Percentiles rank a stretch among this genome's conserved stretches.
phyloP scores from a whole-genome alignment of 2,888 invertebrate species.

The Drosophila colorata region DNA sequence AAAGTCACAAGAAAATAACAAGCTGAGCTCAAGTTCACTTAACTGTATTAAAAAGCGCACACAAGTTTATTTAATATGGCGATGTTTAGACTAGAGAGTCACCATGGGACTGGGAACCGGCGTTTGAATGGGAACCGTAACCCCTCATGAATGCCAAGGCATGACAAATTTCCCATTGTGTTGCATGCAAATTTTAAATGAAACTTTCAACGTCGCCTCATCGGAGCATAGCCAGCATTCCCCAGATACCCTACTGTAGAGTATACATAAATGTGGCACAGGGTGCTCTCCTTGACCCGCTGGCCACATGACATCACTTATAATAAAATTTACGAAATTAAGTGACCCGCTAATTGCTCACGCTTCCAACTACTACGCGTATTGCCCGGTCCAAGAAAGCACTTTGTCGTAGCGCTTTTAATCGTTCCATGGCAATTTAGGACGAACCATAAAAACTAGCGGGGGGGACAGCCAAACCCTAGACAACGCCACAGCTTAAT shows the following conservation, averaged over 20 bases:
- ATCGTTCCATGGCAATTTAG: constrained; percentile 63
- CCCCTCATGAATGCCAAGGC: constrained; percentile 19
- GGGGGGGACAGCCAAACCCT: constrained; percentile 26
- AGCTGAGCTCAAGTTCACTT: constrained; percentile 17
- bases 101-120: constrained; percentile 49
- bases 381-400: constrained; percentile 32
- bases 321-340: constrained; percentile 57
- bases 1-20: constrained; percentile 4
- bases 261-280: not conserved
- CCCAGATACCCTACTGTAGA: constrained; percentile 25
- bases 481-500: constrained; percentile 52
- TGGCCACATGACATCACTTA: constrained; percentile 63
- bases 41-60: constrained; percentile 26
- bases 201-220: constrained; percentile 43
- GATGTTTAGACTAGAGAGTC: constrained; percentile 23
- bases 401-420: constrained; percentile 52
- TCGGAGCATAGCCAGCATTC: constrained; percentile 42
- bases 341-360: constrained; percentile 69
- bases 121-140: constrained; percentile 40
- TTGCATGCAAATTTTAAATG: constrained; percentile 63
- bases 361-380: constrained; percentile 24
- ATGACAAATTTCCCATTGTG: constrained; percentile 54
- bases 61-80: constrained; percentile 22
- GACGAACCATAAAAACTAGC: constrained; percentile 46
- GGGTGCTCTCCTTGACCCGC: constrained; percentile 15